Evolutionary conservation across 2,113 vertebrate genomes (phyloP), one percentile per base, ranked within the genome.

Genomic region (Lepisosteus oculatus): DNA sequence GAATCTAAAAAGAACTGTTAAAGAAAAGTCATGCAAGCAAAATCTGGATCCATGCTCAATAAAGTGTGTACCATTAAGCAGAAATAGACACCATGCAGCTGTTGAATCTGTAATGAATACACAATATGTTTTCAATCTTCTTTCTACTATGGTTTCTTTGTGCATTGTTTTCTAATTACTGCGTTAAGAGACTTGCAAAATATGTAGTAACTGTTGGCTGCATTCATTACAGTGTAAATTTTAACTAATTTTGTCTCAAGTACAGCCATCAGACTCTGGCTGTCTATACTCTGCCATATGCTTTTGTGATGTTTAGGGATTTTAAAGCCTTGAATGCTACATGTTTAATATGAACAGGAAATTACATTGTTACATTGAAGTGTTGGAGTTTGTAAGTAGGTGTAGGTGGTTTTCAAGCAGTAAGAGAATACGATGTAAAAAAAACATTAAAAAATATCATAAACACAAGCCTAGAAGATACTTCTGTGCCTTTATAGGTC

Each of bases 81-180:
- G 68, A 81, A 81, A 83, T 78, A 80, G 78, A 87, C 83, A 77
- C 76, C 63, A 59, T 77, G 83, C 84, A 89, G 86, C 84, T 86
- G 84, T 75, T 79, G 71, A 55, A 73, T 78, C 74, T 80, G 77
- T 64, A 69, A 69, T 41, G 67, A 70, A 43, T 42, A 3, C 9
- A 62, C 65, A 43, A 9, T 51, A 43, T 42, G 15, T 61, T 45
- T 64, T 61, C 56, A 67, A 55, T 65, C 55, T 45, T 55, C 44
- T 43, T 44, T 62, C 54, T 62, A 55, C 56, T 61, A 13, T 59
- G 17, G 14, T 55, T 66, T 11, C 63, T 71, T 71, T 71, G 51
- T 59, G 63, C 68, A 47, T 11, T 65, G 54, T 43, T 51, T 17
- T 75, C 15, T 70, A 59, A 72, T 72, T 67, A 55, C 71, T 43